Evolutionary conservation across 2,888 invertebrate genomes (phyloP).

Genomic region (Pantelozetes paolii): DNA sequence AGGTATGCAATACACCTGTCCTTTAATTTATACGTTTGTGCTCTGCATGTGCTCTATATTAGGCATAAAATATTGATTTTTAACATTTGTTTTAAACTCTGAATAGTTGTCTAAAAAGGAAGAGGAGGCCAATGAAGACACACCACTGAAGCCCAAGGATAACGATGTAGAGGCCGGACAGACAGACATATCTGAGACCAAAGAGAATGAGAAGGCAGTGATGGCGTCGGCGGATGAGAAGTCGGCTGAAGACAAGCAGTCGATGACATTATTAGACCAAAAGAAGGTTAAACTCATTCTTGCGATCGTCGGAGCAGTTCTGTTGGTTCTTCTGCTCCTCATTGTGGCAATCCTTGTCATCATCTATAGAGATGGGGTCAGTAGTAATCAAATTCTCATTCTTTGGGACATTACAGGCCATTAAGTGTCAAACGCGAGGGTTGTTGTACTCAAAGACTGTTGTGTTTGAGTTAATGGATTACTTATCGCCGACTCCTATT

Average conservation of each 20-base stretch:
- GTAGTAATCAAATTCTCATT: not conserved
- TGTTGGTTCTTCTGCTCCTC: conserved; percentile 44
- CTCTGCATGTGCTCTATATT: not conserved
- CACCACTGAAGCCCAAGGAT: not conserved
- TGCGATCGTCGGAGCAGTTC: conserved; percentile 46
- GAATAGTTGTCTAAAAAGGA: conserved; percentile 22
- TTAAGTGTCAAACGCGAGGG: no score
- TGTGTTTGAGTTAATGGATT: no score
- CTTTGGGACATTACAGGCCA: no score
- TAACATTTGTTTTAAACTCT: not conserved
- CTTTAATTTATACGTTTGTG: not conserved
- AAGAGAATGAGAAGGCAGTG: conserved; percentile 21
- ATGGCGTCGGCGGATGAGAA: not conserved
- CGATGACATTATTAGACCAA: not conserved
- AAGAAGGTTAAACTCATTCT: conserved; percentile 27
- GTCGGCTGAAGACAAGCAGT: not conserved
- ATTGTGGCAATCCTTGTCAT: conserved; percentile 45
- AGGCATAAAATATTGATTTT: not conserved
- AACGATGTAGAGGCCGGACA: conserved; percentile 3
- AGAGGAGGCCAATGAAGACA: conserved; percentile 30
- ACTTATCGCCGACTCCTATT: no score
- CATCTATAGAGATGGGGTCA: conserved; percentile 23
- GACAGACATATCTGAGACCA: not conserved
- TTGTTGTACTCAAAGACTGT: no score
- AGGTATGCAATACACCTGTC: not conserved